Base-by-base conservation (phyloP, 1,140 invertebrate species). In the Drosophila punjabiensis region DNA sequence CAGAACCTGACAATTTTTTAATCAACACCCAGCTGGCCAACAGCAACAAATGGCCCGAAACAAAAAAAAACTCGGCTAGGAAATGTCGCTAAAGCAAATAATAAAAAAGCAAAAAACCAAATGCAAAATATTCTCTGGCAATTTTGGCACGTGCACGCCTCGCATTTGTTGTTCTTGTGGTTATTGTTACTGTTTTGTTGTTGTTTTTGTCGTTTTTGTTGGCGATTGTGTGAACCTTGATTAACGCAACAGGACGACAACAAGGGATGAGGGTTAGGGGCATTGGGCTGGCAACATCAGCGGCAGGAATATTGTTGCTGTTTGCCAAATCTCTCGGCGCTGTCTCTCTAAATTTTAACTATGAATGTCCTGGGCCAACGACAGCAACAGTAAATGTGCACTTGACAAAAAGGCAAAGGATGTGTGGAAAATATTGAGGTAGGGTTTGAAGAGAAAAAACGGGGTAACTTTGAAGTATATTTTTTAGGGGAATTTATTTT, bases 341-440 rank as follows among this genome's bases (percentile, higher is more conserved):
- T 85, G 81, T 81, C 82, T 89, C 85, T 85, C 81, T 84, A 89
- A 89, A 89, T 89, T 89, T 89, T 89, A 89, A 89, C 81, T 89
- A 89, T 89, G 85, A 89, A 89, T 89, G 86, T 89, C 74, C 75
- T 80, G 86, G 73, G 76, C 66, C 52, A 61, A 41, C 71, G 48
- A 35, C 48, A 63, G 33, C n/a, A 61, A 60, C 37, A 33, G 58
- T 24, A 60, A 65, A 41, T 50, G 37, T 62, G 28, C 66, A 71
- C 45, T 59, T 20, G 8, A 76, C 30, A 37, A 65, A 64, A 64
- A 35, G 24, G 5, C 0, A 9, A 33, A 33, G 53, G 53, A 24
- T 58, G 20, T 56, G 33, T 24, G 53, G 13, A 1, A 20, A 16
- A 37, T 20, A 20, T 20, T 18, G 0, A n/a, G 5, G 5, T n/a